phyloP scores from a whole-genome alignment of 2,113 vertebrate genomes.

The Ciconia boyciana region DNA sequence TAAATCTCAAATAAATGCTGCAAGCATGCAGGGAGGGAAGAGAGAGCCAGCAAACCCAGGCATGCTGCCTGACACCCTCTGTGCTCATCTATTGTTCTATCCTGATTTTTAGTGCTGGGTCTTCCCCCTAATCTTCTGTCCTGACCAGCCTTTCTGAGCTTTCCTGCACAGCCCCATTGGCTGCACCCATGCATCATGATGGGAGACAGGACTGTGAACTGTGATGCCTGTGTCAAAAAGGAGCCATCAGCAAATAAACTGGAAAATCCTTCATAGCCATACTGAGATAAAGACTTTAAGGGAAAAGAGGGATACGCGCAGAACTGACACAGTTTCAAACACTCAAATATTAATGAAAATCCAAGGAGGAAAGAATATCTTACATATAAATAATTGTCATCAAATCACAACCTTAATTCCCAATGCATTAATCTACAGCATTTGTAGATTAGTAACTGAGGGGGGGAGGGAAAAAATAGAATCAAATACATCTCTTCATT shows the following conservation, averaged over 20 bases:
- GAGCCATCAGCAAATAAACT: background rate
- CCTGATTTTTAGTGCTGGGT: accelerated
- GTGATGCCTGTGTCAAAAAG: accelerated
- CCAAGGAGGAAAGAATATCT: background rate
- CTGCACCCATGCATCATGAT: background rate
- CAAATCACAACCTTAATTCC: background rate
- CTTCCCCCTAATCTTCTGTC: background rate
- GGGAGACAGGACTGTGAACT: background rate
- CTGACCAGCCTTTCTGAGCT: background rate
- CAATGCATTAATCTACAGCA: background rate
- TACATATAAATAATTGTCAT: background rate
- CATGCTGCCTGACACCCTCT: accelerated
- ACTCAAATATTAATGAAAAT: background rate
- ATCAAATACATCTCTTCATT: background rate
- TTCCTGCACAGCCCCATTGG: too few relatives aligned
- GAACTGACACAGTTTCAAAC: background rate
- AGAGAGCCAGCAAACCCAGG: background rate
- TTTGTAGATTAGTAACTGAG: background rate
- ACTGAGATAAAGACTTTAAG: background rate
- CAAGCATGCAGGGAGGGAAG: background rate
- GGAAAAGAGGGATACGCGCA: accelerated
- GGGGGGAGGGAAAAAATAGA: accelerated
- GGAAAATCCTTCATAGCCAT: background rate
- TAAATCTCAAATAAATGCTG: background rate
- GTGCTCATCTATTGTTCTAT: background rate